Evolutionary conservation across 2,888 invertebrate species (phyloP).

Genomic region (Eupsilia transversa): DNA sequence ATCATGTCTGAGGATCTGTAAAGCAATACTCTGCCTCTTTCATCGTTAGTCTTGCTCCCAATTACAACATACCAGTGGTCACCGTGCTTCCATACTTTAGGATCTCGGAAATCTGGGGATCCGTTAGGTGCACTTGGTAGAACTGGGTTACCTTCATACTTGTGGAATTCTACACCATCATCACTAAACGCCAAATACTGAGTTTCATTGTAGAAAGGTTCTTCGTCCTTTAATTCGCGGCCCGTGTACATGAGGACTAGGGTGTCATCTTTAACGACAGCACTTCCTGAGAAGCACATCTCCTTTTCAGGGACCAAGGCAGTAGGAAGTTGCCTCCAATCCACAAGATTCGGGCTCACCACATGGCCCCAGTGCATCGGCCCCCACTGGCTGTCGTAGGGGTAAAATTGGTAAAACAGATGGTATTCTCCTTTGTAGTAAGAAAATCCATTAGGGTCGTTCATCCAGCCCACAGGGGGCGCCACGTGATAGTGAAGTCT

Average conservation of each 20-base stretch:
- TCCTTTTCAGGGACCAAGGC: slow-evolving; percentile 87
- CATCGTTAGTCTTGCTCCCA: slow-evolving; percentile 82
- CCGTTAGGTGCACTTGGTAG: slow-evolving; percentile 79
- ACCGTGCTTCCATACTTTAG: slow-evolving; percentile 86
- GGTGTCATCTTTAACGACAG: slow-evolving; percentile 80
- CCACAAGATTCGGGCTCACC: slow-evolving; percentile 84
- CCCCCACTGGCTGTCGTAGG: slow-evolving; percentile 84
- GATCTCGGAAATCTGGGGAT: slow-evolving; percentile 87
- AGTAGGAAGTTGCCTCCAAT: slow-evolving; percentile 87
- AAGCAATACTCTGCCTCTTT: slow-evolving; percentile 81
- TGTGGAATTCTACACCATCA: slow-evolving; percentile 84
- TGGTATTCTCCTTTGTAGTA: slow-evolving; percentile 88
- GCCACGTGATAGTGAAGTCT: slow-evolving; percentile 83
- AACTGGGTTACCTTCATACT: slow-evolving; percentile 85
- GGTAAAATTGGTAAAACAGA: slow-evolving; percentile 89
- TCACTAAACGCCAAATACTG: slow-evolving; percentile 85
- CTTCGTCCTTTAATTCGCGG: slow-evolving; percentile 70
- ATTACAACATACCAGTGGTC: slow-evolving; percentile 85
- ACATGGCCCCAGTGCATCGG: slow-evolving; percentile 91
- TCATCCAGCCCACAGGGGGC: slow-evolving; percentile 89
- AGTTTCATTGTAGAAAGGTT: slow-evolving; percentile 79
- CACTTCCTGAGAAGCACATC: slow-evolving; percentile 88
- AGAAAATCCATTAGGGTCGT: slow-evolving; percentile 91
- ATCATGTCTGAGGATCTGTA: slow-evolving; percentile 84
- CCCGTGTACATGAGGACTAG: slow-evolving; percentile 85